Evolutionary conservation across 1,140 invertebrate species (phyloP), one percentile per base, ranked within the genome.

Genomic region (Dendrolimus punctatus): DNA sequence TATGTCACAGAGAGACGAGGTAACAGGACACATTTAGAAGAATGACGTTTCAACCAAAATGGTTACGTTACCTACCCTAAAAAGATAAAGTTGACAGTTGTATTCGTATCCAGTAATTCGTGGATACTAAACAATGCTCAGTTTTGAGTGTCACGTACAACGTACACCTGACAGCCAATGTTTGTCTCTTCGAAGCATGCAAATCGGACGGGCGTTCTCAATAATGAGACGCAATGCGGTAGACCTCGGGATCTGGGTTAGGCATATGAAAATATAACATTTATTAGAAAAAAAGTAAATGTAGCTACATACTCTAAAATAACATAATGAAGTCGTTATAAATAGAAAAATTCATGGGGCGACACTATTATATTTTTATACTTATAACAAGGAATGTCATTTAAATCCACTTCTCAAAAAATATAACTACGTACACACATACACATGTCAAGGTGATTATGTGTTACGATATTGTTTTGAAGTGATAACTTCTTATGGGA

Each of bases 151-250:
- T 41, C 50, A 45, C 50, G 9, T 23, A 7, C 39, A 37, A 8
- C 8, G 10, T 43, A 43, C 42, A 51, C 41, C 42, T 51, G 42
- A 23, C 49, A 9, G 40, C 40, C 49, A 40, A 45, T 37, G 36
- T 39, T 44, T 42, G 37, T 43, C 41, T 23, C 49, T 51, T 51
- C 37, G 23, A 39, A 45, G 8, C 10, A 51, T 51, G 44, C 50
- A 45, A 51, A 51, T 44, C 36, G 50, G 4, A 39, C 23, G 23
- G 23, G 6, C 49, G 51, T 53, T 41, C 46, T 50, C 61, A 60
- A 65, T 72, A 70, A 72, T 66, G 60, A 73, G 71, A 67, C 71
- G 73, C 71, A 76, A 55, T 76, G 73, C 71, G 69, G 60, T 62
- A 73, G 55, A 55, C 53, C 48, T 49, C 9, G 46, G 56, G 51